Evolutionary conservation across 1,140 invertebrate genomes (phyloP).

Genomic region (Melanaphis sacchari): DNA sequence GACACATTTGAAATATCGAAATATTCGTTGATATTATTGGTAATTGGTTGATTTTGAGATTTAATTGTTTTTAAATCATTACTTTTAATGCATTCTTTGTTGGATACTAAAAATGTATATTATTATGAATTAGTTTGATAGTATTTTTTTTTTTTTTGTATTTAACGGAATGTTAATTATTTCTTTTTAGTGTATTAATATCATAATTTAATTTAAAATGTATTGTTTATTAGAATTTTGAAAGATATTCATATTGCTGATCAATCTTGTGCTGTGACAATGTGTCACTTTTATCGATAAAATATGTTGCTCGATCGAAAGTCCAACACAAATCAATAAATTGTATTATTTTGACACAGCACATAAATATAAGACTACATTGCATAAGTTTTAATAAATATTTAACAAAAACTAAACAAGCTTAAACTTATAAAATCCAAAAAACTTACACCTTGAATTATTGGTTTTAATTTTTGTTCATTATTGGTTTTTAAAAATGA

Average conservation of each 20-base stretch:
- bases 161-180: neutral
- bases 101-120: neutral
- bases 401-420: neutral
- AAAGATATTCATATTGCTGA: neutral
- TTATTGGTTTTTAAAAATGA: neutral
- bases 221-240: neutral
- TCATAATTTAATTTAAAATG: neutral
- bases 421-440: neutral
- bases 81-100: neutral
- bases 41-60: neutral
- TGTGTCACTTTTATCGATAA: no score
- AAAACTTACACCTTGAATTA: neutral
- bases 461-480: neutral
- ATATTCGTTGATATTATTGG: neutral
- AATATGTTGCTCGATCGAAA: no score
- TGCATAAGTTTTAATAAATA: neutral
- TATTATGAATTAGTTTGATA: neutral
- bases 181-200: neutral
- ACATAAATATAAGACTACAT: neutral
- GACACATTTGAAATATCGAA: neutral
- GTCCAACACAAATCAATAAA: no score
- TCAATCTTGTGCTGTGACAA: no score
- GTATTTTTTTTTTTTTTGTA: neutral
- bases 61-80: neutral
- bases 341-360: no score